phyloP scores from a whole-genome alignment of 2,888 invertebrate species.

The Drosophila hawaiiensis region DNA sequence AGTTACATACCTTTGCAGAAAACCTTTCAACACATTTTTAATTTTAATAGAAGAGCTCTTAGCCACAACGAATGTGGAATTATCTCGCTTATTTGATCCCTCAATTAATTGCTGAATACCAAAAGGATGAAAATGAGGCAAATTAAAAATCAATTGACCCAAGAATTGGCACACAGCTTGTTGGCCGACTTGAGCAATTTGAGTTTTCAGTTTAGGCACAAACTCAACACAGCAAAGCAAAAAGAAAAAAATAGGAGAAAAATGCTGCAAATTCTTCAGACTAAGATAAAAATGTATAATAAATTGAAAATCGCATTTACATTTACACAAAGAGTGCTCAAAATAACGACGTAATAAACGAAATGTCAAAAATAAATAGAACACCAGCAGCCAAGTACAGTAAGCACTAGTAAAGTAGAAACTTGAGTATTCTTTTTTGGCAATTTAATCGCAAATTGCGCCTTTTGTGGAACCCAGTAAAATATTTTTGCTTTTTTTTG shows the following conservation, averaged over 20 bases:
- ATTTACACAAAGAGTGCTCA: conserved; percentile 35
- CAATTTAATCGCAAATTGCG: background rate
- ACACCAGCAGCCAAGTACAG: conserved; percentile 22
- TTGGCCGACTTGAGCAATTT: conserved; percentile 13
- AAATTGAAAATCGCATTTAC: conserved; percentile 52
- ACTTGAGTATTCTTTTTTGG: background rate
- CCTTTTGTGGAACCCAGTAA: too few species aligned
- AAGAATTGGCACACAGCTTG: conserved; percentile 18
- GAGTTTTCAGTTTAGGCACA: conserved; percentile 7
- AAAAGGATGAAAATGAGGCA: background rate
- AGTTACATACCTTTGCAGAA: too few species aligned
- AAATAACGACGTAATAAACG: conserved; percentile 68
- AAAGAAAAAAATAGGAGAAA: background rate
- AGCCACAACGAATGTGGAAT: background rate
- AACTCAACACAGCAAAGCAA: background rate
- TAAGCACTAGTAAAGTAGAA: conserved; percentile 10
- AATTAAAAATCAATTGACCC: conserved; percentile 43
- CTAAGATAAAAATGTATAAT: conserved; percentile 43
- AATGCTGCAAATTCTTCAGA: conserved; percentile 60
- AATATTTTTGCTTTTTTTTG: background rate
- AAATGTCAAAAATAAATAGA: conserved; percentile 68
- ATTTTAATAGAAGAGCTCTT: too few species aligned
- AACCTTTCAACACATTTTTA: too few species aligned
- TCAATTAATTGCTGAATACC: background rate
- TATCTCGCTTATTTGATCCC: background rate